Percentiles rank a stretch among this genome's conserved stretches.
phyloP scores from a whole-genome alignment of 2,888 invertebrate species.

The Parapristionchus giblindavisi region DNA sequence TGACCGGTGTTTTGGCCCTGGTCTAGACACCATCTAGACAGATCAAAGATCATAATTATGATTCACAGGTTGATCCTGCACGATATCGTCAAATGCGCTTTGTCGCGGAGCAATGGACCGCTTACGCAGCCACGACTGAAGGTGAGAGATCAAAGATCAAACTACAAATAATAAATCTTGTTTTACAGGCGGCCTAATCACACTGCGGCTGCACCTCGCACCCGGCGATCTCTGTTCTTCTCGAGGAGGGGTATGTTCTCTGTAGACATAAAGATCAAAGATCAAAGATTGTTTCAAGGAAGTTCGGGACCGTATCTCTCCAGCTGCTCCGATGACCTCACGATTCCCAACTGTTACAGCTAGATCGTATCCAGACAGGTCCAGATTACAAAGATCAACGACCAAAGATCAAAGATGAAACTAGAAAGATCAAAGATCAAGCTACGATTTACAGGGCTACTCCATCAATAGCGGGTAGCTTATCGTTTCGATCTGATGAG shows the following conservation, averaged over 20 bases:
- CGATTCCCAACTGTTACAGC: constrained; percentile 7
- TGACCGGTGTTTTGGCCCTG: too few relatives aligned
- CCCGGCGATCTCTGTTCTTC: constrained; percentile 23
- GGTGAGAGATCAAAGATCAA: neutral
- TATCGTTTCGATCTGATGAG: constrained; percentile 9
- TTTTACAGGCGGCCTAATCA: constrained; percentile 24
- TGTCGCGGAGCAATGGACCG: constrained; percentile 32
- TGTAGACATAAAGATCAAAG: too few relatives aligned
- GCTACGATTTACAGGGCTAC: constrained; percentile 1
- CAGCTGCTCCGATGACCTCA: too few relatives aligned
- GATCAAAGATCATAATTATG: too few relatives aligned
- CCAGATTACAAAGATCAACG: neutral
- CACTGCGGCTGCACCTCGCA: constrained; percentile 31
- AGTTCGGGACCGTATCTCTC: too few relatives aligned
- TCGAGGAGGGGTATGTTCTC: neutral
- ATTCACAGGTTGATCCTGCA: constrained; percentile 15
- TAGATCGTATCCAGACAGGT: constrained; percentile 22
- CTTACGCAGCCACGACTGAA: constrained; percentile 1
- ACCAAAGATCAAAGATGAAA: neutral
- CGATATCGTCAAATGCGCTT: constrained; percentile 32
- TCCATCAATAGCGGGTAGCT: neutral
- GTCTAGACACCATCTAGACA: too few relatives aligned
- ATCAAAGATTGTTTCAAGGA: too few relatives aligned
- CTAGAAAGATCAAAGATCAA: too few relatives aligned
- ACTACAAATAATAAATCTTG: neutral